A percentile compares a stretch with the other conserved stretches of the same genome.
Evolutionary conservation across 2,113 vertebrate species (phyloP).

Genomic region (Nyctereutes procyonoides): DNA sequence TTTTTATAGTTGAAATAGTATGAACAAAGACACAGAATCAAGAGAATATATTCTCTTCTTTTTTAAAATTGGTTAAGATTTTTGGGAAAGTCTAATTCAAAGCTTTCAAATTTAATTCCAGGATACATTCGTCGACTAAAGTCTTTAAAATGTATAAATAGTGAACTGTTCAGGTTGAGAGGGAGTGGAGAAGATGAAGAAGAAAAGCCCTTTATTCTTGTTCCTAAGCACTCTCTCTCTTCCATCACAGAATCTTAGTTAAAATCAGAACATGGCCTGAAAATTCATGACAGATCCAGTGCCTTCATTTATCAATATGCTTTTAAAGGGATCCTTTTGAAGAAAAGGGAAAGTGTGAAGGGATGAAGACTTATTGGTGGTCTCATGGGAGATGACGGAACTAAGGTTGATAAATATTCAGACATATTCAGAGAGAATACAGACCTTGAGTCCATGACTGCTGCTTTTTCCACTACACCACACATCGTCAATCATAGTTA

Average conservation of each 20-base stretch:
- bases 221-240: neutral
- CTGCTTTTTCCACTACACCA: neutral
- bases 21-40: neutral
- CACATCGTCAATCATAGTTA: constrained; percentile 39
- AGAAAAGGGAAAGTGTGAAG: neutral
- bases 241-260: neutral
- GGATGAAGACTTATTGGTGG: neutral
- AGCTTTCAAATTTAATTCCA: constrained; percentile 2
- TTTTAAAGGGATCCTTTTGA: neutral
- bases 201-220: neutral
- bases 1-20: neutral
- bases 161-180: neutral
- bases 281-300: neutral
- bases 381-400: neutral
- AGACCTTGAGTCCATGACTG: neutral
- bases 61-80: neutral
- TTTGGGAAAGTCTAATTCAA: neutral
- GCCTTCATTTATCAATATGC: neutral
- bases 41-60: neutral
- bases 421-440: constrained; percentile 34
- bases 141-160: neutral
- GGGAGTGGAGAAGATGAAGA: neutral
- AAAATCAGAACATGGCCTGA: neutral
- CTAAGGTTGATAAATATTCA: constrained; percentile 41
- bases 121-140: neutral